phyloP scores from a whole-genome alignment of 37 sponge, comb jelly and placozoan genomes.

The Corticium candelabrum region DNA sequence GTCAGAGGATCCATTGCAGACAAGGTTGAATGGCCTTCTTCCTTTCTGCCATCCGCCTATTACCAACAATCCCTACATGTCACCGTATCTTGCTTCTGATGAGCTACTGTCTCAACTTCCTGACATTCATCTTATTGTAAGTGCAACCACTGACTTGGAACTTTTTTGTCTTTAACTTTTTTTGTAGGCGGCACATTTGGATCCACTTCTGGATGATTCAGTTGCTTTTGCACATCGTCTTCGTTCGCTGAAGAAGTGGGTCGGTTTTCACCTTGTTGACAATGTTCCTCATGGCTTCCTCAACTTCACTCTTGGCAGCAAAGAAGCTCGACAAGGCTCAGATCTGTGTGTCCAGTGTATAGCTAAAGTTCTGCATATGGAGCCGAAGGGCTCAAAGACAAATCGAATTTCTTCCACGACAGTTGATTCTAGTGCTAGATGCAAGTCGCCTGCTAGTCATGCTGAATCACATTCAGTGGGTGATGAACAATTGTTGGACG shows the following conservation, averaged over 20 bases:
- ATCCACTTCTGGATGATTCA: slow-evolving; percentile 81
- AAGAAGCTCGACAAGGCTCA: background rate
- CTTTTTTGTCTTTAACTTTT: slow-evolving; percentile 1
- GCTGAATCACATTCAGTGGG: no score
- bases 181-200: slow-evolving; percentile 56
- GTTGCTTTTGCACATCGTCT: slow-evolving; percentile 67
- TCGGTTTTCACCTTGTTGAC: slow-evolving; percentile 41
- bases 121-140: slow-evolving; percentile 61
- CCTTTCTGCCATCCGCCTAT: background rate
- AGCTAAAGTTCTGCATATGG: background rate
- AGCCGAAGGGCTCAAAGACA: background rate
- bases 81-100: slow-evolving; percentile 60
- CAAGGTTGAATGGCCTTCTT: background rate
- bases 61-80: slow-evolving; percentile 65
- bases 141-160: slow-evolving; percentile 16
- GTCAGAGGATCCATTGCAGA: background rate
- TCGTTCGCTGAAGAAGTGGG: slow-evolving; percentile 42
- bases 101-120: slow-evolving; percentile 68
- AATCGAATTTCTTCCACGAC: no score
- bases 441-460: no score
- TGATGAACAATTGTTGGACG: no score
- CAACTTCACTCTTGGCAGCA: slow-evolving; percentile 12
- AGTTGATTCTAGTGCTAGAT: no score
- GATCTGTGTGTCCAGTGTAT: background rate
- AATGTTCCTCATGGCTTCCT: slow-evolving; percentile 77